These are phyloP conservation scores for Diprion similis DNA, from an alignment of 1,140 invertebrate genomes.

Conservation along the genomic window DNA sequence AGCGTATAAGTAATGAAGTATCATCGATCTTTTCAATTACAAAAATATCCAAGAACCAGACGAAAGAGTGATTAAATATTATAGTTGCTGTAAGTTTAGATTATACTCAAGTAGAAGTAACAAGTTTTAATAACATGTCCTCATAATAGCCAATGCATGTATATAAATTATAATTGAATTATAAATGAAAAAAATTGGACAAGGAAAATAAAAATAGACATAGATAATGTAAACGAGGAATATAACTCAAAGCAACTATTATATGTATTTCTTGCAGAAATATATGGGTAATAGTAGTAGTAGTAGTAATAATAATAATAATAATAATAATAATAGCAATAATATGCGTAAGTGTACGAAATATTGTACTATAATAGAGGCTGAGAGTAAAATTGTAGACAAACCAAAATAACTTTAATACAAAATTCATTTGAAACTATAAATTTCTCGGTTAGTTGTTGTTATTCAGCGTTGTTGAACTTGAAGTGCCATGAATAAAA, in stretches of 20 bases:
- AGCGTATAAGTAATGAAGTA: constrained; percentile 32
- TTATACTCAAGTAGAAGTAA: no score
- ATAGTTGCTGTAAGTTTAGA: no score
- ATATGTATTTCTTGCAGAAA: not conserved
- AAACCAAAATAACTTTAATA: not conserved
- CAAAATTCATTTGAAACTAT: not conserved
- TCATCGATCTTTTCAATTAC: constrained; percentile 30
- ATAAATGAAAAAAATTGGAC: not conserved
- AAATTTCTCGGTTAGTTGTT: not conserved
- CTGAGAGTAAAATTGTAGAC: not conserved
- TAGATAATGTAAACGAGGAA: not conserved
- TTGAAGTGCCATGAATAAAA: no score
- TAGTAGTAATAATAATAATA: no score
- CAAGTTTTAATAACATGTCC: no score
- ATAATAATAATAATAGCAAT: not conserved
- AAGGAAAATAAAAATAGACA: not conserved
- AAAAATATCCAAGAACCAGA: constrained; percentile 25
- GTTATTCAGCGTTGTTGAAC: not conserved
- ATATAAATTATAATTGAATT: no score
- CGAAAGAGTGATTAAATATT: no score
- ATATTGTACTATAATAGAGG: not conserved
- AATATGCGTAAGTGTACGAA: not conserved
- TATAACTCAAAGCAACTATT: not conserved
- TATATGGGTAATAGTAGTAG: no score
- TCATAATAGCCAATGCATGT: no score